Base-by-base conservation (phyloP, 2,113 vertebrate genomes). In the Zosterops japonicus region DNA sequence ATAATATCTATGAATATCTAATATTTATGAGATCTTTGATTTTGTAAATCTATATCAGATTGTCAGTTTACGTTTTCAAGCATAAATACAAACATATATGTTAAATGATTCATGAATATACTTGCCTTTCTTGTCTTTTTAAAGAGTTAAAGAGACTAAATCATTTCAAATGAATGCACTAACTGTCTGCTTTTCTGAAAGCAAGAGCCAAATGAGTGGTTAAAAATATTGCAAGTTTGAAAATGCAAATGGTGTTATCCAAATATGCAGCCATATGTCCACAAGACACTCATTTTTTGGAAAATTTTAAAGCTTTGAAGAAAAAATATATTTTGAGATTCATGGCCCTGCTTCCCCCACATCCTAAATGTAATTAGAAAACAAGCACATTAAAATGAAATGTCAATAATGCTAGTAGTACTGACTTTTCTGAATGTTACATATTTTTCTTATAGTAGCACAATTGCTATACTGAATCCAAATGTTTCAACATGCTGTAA, bases 221-320 rank as follows among this genome's bases (percentile, higher is more conserved):
- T 98, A 97, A 98, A 98, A 97, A 98, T 98, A 98, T 97, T 97
- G 96, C 97, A 97, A 98, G 97, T 98, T 98, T 98, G 97, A 98
- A 98, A 98, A 98, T 98, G 98, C 98, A 98, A 98, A 98, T 98
- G 96, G 97, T 98, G 98, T 98, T 98, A 98, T 98, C 98, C 98
- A 98, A 98, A 98, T 98, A 98, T 97, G 97, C 98, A 98, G 97
- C 98, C 98, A 98, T 98, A 98, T 98, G 98, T 98, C 98, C 98
- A 97, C 97, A 98, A 98, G 98, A 97, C 95, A 98, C 97, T 97
- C 97, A 97, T 96, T 97, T 96, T 95, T 95, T 83, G 65, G 84
- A 95, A 97, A 97, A 85, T 96, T 98, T 98, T 98, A 98, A 98
- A 97, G 97, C 97, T 97, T 97, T 97, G 93, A 96, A 97, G 94